Evolutionary conservation across 2,113 vertebrate genomes (phyloP), one percentile per base, ranked within the genome.

Genomic region (Dermatemys mawii): DNA sequence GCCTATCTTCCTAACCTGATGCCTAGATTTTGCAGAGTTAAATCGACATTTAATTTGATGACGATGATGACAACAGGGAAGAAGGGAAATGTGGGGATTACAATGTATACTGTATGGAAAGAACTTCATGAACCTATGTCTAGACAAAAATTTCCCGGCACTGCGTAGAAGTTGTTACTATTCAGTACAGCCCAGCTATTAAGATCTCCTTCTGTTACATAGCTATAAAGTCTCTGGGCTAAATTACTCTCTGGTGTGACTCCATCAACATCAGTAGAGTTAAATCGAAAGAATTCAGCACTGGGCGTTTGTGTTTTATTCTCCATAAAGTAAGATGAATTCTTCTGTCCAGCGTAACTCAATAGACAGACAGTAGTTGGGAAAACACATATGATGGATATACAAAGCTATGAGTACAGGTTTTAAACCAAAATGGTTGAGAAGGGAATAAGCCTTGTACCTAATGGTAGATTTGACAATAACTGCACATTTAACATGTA

Each of bases 401-500:
- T 0, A 0, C n/a, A 7, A 48, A 21, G 48, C 48, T 60, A 11
- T 32, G 67, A 17, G 2, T 7, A 50, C 22, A 1, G 54, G 50
- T 41, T 75, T 46, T 35, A 60, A 51, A 38, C 9, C 29, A 50
- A 75, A 53, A 54, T 2, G 2, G n/a, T 4, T 84, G 48, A 27
- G n/a, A 44, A 70, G 73, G n/a, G 35, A 53, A 22, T 53, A 16
- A 26, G 26, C 11, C 12, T 26, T 46, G 12, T 90, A 19, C 49
- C 81, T 75, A 84, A 5, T 17, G 84, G 55, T 2, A 83, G n/a
- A 4, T 1, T 80, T 88, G 79, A 50, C 3, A 44, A 24, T 1
- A 84, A 27, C 79, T 84, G 67, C 11, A 11, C 5, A 4, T 84
- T 87, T 60, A 32, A 70, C 88, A 84, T 27, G 22, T 26, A 12